Base-by-base conservation (phyloP, 2,797 vertebrate species). In the Hippocampus kuda region DNA sequence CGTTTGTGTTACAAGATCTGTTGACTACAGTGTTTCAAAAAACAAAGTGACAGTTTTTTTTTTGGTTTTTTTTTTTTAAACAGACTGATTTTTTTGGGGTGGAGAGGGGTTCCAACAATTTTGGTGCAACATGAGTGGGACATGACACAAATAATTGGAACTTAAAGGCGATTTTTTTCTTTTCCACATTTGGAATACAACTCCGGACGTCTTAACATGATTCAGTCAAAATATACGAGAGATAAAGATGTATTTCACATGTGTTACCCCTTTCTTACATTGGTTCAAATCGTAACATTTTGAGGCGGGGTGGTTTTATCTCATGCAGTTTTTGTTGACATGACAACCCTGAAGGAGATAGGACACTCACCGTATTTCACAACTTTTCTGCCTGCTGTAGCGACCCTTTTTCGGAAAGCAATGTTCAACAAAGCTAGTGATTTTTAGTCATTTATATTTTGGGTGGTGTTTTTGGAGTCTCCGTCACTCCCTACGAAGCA, bases 1-100 rank as follows among this genome's bases (percentile, higher is more conserved):
- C 64, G 51, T 70, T 49, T 75, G 68, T 68, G 69, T 57, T 73
- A 66, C 59, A 59, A 65, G 24, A 46, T 26, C 12, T 65, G 42
- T 48, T 65, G 62, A 42, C 44, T 8, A 64, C 62, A 64, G n/a
- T n/a, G 38, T 64, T 44, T 64, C n/a, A 64, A 44, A n/a, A 63
- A 63, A 63, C 61, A 44, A 22, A 63, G 48, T 41, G 66, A 67
- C 57, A 48, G 30, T 30, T 59, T 7, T 13, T 57, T 57, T 1
- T 63, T 30, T n/a, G n/a, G n/a, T n/a, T 30, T 30, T 0, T 20
- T 3, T 65, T 65, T 46, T 24, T 16, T 26, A 8, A 44, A 65
- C n/a, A 16, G 4, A n/a, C 22, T 38, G 34, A 38, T 38, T 38
- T 8, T 34, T 38, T 38, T 38, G 7, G 34, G 6, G 34, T 7